Evolutionary conservation across 2,113 vertebrate genomes (phyloP), one percentile per base, ranked within the genome.

Genomic region (Phyllostomus hastatus): DNA sequence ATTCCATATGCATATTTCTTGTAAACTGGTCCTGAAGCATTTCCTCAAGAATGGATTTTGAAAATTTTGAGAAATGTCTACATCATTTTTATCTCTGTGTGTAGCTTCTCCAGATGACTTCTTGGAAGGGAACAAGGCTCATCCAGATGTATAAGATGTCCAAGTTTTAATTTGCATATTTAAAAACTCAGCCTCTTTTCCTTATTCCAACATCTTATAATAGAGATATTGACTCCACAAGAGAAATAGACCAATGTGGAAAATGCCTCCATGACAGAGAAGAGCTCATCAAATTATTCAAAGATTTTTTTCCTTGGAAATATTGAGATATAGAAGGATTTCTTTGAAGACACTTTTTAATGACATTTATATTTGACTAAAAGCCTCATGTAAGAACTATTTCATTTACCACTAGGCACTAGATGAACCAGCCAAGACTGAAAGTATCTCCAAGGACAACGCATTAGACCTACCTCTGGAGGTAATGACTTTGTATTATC

Each of bases 381-480:
- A 84, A 70, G 0, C 92, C 64, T 98, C 33, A 98, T 48, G 64
- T 17, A 17, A 91, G 69, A 97, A 93, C 38, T 70, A 93, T 97
- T 96, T 98, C 28, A 95, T 98, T 97, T 94, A 78, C 90, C 70
- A 97, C 14, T 96, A 99, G 98, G 98, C 99, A 85, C 98, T 99
- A 33, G 99, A 99, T 92, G 99, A 98, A 96, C 98, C 98, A 11
- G 46, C 20, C 41, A 98, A 94, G 90, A 94, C 88, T 33, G 96
- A 88, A 41, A 90, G 90, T 38, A 33, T 41, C 24, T 52, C 81
- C 80, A 98, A 98, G 95, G 97, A 95, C 50, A 76, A 88, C 91
- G 78, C 66, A 86, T 97, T 97, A 94, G 98, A 99, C 94, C 98
- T 98, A 16, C 99, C 99, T 91, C 93, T 98, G 67, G 98, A 99